These are phyloP conservation scores for Folsomia manolachei DNA, from an alignment of 2,888 invertebrate species.

Conservation along the genomic window DNA sequence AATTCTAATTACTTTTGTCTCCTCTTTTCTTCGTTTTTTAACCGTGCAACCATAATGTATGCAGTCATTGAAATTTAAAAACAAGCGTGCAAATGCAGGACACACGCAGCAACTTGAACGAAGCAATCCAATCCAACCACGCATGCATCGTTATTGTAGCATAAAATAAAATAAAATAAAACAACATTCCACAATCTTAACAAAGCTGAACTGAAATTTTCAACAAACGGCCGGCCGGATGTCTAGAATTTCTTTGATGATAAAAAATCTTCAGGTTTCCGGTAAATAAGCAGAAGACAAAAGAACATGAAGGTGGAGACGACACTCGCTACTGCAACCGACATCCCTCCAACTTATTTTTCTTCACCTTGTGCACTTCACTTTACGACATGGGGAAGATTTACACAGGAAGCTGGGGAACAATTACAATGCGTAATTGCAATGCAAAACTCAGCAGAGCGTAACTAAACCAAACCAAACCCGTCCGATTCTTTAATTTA, in stretches of 20 bases:
- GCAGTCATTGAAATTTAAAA: neutral
- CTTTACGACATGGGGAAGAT: neutral
- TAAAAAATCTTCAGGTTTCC: slow-evolving; percentile 40
- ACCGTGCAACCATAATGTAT: neutral
- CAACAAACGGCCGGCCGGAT: slow-evolving; percentile 38
- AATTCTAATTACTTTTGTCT: neutral
- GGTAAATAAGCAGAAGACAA: slow-evolving; percentile 39
- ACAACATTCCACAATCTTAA: slow-evolving; percentile 33
- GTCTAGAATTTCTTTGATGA: slow-evolving; percentile 34
- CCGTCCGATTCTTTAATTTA: neutral
- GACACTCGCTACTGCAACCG: neutral
- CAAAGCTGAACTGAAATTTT: slow-evolving; percentile 31
- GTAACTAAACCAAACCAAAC: slow-evolving; percentile 18
- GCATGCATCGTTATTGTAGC: neutral
- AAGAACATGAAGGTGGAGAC: slow-evolving; percentile 35
- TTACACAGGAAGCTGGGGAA: slow-evolving; percentile 4
- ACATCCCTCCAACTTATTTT: neutral
- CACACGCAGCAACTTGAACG: neutral
- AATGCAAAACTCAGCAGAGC: slow-evolving; percentile 9
- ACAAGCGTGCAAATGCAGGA: slow-evolving; percentile 3
- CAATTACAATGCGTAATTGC: slow-evolving; percentile 4
- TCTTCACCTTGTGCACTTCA: neutral
- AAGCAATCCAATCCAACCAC: neutral
- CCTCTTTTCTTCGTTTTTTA: neutral
- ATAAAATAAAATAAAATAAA: no score